Percentiles rank a stretch among this genome's conserved stretches.
phyloP scores from a whole-genome alignment of 2,888 invertebrate species.

The Dicyrtoma fusca region DNA sequence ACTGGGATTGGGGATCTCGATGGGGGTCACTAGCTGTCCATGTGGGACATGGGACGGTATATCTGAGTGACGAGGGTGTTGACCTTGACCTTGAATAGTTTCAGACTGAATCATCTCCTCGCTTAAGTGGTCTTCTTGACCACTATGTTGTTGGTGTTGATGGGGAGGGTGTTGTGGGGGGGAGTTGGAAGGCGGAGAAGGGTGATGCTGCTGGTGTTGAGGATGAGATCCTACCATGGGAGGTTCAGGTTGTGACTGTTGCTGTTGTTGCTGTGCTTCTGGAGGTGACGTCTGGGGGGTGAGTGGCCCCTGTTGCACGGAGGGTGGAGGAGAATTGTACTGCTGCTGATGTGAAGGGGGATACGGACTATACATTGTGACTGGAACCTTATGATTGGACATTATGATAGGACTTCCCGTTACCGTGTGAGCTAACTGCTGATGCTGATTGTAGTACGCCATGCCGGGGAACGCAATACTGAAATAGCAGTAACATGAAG shows the following conservation, averaged over 20 bases:
- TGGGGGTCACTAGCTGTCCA: too few relatives aligned
- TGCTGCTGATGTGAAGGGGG: conserved; percentile 10
- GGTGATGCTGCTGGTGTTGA: conserved; percentile 8
- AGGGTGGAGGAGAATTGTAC: conserved; percentile 32
- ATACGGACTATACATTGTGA: conserved; percentile 28
- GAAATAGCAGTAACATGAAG: background rate
- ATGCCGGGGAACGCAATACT: conserved; percentile 32
- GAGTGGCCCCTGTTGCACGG: background rate
- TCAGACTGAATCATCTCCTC: too few relatives aligned
- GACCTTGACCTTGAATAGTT: too few relatives aligned
- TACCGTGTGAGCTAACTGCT: conserved; percentile 48
- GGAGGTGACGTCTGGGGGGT: conserved; percentile 22
- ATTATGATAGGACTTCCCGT: conserved; percentile 55
- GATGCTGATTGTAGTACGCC: conserved; percentile 37
- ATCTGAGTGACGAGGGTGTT: background rate
- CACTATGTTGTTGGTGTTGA: background rate
- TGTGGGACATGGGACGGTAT: conserved; percentile 21
- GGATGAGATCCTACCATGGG: conserved; percentile 18
- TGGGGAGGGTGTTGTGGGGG: background rate
- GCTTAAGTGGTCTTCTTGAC: too few relatives aligned
- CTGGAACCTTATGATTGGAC: conserved; percentile 35
- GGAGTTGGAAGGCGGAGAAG: background rate
- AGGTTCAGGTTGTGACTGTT: background rate
- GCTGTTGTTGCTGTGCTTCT: conserved; percentile 13
- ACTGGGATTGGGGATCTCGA: too few relatives aligned